A percentile compares a stretch with the other conserved stretches of the same genome.
Conservation (phyloP, 2,888 invertebrate genomes). For the Coelinius sp. region DNA sequence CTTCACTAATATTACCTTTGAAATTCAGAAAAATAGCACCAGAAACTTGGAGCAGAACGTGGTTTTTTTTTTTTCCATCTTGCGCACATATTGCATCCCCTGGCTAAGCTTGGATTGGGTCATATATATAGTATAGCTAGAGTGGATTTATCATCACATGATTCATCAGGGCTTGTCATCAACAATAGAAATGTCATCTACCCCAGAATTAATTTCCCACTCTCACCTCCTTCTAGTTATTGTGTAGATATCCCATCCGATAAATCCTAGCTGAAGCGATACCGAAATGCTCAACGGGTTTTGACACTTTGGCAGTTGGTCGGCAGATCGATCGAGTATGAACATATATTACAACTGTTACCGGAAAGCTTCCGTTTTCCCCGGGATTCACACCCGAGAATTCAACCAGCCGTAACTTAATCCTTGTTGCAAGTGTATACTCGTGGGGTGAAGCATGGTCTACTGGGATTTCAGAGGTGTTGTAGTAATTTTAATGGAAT, state of each 20-base stretch:
- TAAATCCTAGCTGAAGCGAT: slow-evolving; percentile 29
- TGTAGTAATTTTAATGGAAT: background rate
- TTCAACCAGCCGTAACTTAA: slow-evolving; percentile 47
- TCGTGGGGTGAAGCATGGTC: slow-evolving; percentile 28
- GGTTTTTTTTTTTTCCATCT: background rate
- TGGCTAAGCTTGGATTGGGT: background rate
- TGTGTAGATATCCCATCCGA: slow-evolving; percentile 24
- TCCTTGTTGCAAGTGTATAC: slow-evolving; percentile 31
- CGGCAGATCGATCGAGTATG: slow-evolving; percentile 38
- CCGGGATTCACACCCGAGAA: slow-evolving; percentile 44
- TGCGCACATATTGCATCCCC: background rate
- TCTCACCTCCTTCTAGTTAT: slow-evolving; percentile 8
- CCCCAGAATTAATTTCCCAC: slow-evolving; percentile 16
- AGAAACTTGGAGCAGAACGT: too few species aligned
- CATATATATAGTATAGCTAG: background rate
- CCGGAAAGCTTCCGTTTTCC: slow-evolving; percentile 44
- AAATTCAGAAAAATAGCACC: background rate
- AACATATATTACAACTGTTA: slow-evolving; percentile 39
- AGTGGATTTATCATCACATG: background rate
- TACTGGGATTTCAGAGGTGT: background rate
- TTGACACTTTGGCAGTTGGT: slow-evolving; percentile 39
- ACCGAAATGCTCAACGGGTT: slow-evolving; percentile 25
- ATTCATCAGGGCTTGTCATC: slow-evolving; percentile 29
- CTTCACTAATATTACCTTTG: background rate
- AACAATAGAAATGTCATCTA: slow-evolving; percentile 26